Evolutionary conservation across 2,888 invertebrate species (phyloP).

Genomic region (Hesperia comma): DNA sequence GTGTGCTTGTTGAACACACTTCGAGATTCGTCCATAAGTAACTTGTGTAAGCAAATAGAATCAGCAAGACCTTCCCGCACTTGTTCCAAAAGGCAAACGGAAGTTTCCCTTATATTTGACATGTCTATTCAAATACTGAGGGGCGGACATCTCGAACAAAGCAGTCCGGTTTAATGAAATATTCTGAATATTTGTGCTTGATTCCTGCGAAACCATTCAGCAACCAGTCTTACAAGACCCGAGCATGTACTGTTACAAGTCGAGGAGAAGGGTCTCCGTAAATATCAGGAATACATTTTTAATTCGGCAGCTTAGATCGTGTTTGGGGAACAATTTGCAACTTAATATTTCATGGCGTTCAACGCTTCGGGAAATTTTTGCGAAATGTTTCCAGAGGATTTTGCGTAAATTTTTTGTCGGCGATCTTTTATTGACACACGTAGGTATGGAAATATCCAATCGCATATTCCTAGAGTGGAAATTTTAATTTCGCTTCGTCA

Average conservation of each 20-base stretch:
- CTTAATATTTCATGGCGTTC: slow-evolving; percentile 54
- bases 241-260: slow-evolving; percentile 16
- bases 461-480: slow-evolving; percentile 8
- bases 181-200: slow-evolving; percentile 77
- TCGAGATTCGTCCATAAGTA: neutral
- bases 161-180: slow-evolving; percentile 68
- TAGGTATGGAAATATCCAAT: slow-evolving; percentile 4
- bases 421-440: slow-evolving; percentile 34
- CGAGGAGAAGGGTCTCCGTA: slow-evolving; percentile 1
- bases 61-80: slow-evolving; percentile 10
- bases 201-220: slow-evolving; percentile 53
- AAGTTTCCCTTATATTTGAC: slow-evolving; percentile 35
- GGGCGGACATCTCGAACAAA: slow-evolving; percentile 30
- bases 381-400: slow-evolving; percentile 44
- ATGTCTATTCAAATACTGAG: slow-evolving; percentile 36
- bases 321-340: slow-evolving; percentile 63
- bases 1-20: neutral
- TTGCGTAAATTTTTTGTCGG: slow-evolving; percentile 25
- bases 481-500: slow-evolving; percentile 5
- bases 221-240: slow-evolving; percentile 52
- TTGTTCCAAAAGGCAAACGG: slow-evolving; percentile 33
- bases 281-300: slow-evolving; percentile 52
- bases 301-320: slow-evolving; percentile 62
- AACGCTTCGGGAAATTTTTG: slow-evolving; percentile 50
- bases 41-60: slow-evolving; percentile 8